phyloP scores from a whole-genome alignment of 1,140 invertebrate genomes.

The Diorhabda carinulata region DNA sequence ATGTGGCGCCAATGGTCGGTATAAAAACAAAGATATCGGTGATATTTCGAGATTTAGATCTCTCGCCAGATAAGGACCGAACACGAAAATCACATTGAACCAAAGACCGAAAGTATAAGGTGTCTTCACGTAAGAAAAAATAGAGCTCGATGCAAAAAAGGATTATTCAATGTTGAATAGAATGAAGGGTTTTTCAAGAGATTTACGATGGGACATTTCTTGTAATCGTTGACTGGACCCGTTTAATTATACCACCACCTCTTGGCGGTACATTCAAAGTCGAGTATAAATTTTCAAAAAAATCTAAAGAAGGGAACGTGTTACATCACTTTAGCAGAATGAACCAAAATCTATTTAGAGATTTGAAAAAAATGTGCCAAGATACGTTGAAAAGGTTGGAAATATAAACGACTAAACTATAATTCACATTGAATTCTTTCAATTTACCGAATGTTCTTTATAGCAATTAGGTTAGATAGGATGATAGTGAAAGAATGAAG shows the following conservation, averaged over 20 bases:
- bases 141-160: conserved; percentile 17
- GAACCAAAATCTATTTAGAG: too few species aligned
- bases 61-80: conserved; percentile 37
- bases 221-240: conserved; percentile 45
- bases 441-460: too few species aligned
- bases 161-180: conserved; percentile 17
- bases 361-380: too few species aligned
- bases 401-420: too few species aligned
- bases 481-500: too few species aligned
- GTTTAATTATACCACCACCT: conserved; percentile 45
- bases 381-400: too few species aligned
- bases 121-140: conserved; percentile 34
- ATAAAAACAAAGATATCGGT: conserved; percentile 37
- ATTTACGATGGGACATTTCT: conserved; percentile 42
- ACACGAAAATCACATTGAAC: conserved; percentile 39
- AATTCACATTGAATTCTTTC: too few species aligned
- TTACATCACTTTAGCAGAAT: too few species aligned
- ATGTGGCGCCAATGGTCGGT: conserved; percentile 35
- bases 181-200: conserved; percentile 18
- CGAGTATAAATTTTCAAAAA: neutral
- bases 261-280: conserved; percentile 42
- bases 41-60: conserved; percentile 40
- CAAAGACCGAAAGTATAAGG: conserved; percentile 34
- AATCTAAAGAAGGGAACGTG: too few species aligned
- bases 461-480: too few species aligned